phyloP scores from a whole-genome alignment of 2,888 invertebrate species.

The Plusia festucae region DNA sequence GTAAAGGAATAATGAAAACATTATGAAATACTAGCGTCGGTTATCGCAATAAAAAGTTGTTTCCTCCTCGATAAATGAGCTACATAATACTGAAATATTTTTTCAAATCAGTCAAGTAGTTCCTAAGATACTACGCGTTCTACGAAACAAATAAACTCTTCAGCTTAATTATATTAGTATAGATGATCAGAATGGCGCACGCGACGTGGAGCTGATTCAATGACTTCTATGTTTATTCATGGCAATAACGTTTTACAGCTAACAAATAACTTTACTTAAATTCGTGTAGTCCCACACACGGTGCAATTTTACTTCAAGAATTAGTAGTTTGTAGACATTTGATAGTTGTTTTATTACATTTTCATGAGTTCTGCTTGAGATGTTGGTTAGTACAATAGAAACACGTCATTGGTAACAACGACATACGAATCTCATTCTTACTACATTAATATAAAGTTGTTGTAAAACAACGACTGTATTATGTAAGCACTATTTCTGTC shows the following conservation, averaged over 20 bases:
- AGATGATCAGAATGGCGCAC: too few relatives aligned
- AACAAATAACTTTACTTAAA: slow-evolving; percentile 29
- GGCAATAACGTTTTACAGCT: slow-evolving; percentile 24
- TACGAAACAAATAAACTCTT: too few relatives aligned
- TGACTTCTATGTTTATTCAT: slow-evolving; percentile 19
- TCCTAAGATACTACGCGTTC: too few relatives aligned
- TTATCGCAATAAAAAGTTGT: too few relatives aligned
- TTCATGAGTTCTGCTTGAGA: slow-evolving; percentile 33
- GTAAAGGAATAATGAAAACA: too few relatives aligned
- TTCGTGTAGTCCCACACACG: slow-evolving; percentile 21
- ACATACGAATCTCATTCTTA: neutral
- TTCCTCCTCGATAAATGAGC: too few relatives aligned
- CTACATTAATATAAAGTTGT: neutral
- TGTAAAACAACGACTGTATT: neutral
- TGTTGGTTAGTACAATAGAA: slow-evolving; percentile 12
- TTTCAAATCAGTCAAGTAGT: too few relatives aligned
- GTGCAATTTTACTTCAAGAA: slow-evolving; percentile 35
- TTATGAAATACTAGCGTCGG: too few relatives aligned
- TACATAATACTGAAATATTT: too few relatives aligned
- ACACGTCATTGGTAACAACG: neutral
- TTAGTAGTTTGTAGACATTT: slow-evolving; percentile 47
- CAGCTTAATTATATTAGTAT: too few relatives aligned
- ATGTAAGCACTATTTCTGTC: neutral
- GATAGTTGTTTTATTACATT: slow-evolving; percentile 45
- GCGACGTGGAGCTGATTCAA: neutral